phyloP scores from a whole-genome alignment of 2,797 vertebrate species.

The Mycteria americana region DNA sequence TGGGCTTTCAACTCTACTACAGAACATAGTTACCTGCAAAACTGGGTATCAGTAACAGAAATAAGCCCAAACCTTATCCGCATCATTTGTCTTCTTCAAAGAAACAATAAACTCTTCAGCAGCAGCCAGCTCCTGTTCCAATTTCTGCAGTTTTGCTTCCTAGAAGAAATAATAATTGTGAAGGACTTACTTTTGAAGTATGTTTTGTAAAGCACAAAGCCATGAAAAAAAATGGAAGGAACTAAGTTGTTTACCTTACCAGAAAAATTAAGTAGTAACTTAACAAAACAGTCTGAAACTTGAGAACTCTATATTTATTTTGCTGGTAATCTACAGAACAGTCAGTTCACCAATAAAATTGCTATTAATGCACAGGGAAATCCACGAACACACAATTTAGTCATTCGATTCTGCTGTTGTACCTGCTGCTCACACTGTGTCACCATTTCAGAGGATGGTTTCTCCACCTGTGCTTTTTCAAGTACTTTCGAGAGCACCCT shows the following conservation, averaged over 20 bases:
- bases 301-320: not conserved
- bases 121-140: conserved; percentile 78
- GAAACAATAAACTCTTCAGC: conserved; percentile 73
- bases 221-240: not conserved
- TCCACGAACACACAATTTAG: not conserved
- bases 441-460: conserved; percentile 79
- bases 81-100: conserved; percentile 84
- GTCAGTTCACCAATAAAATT: not conserved
- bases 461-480: conserved; percentile 81
- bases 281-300: not conserved
- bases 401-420: not conserved
- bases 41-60: not conserved
- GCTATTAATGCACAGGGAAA: not conserved
- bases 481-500: conserved; percentile 86
- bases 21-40: not conserved
- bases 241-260: not conserved
- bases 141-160: conserved; percentile 71
- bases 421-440: conserved; percentile 85
- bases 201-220: not conserved
- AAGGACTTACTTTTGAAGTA: not conserved
- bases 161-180: conserved; percentile 14
- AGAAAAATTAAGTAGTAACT: not conserved
- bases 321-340: not conserved
- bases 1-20: not conserved
- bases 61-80: conserved; percentile 82